Conservation (phyloP, 2,113 vertebrate species). For the Corydoras maculifer region DNA sequence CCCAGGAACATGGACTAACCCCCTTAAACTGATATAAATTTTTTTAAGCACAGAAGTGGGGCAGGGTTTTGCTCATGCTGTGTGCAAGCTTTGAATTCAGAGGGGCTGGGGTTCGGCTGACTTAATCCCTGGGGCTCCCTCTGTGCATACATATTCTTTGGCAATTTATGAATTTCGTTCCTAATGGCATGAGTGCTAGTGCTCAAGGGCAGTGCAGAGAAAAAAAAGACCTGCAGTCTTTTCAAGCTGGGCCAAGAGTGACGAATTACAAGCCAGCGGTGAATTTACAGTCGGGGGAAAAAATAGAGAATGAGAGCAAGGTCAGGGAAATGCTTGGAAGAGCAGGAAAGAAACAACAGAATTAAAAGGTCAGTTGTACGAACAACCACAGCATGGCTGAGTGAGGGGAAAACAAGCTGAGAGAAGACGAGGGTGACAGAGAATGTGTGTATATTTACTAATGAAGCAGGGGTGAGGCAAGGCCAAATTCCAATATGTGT, state of each 20-base stretch:
- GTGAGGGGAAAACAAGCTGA: not conserved
- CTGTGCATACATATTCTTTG: constrained; percentile 54
- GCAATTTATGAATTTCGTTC: constrained; percentile 56
- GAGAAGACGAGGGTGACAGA: not conserved
- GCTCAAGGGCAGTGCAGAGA: constrained; percentile 60
- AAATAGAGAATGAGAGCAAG: constrained; percentile 11
- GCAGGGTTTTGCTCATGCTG: not conserved
- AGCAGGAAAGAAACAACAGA: constrained; percentile 8
- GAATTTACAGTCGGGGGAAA: constrained; percentile 58
- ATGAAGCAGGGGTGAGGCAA: not conserved
- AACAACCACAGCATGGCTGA: not conserved
- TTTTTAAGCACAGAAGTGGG: not conserved
- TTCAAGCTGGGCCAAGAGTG: constrained; percentile 72
- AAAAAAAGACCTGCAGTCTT: constrained; percentile 43
- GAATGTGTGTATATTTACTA: constrained; percentile 6
- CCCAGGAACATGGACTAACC: no score
- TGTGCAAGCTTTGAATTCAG: constrained; percentile 17
- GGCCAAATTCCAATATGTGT: constrained; percentile 14
- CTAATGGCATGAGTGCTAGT: constrained; percentile 50
- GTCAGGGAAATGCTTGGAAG: constrained; percentile 7
- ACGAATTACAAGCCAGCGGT: constrained; percentile 61
- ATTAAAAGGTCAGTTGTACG: not conserved
- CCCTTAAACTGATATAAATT: no score
- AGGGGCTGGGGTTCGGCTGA: not conserved
- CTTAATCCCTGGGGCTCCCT: constrained; percentile 39